phyloP scores from a whole-genome alignment of 2,113 vertebrate species.

The Ochotona curzoniae region DNA sequence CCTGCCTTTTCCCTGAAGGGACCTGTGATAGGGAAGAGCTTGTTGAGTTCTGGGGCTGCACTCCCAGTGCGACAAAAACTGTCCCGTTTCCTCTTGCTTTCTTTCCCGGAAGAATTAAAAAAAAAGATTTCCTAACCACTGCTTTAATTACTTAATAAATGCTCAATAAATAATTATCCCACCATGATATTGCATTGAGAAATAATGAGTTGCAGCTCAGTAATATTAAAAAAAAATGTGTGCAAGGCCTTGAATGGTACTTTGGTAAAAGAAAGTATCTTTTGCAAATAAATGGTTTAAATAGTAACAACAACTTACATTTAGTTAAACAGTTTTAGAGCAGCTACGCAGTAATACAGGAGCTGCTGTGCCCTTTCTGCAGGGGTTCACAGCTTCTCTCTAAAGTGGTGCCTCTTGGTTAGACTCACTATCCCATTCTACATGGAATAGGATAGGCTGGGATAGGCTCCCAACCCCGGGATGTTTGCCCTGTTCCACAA shows the following conservation, averaged over 20 bases:
- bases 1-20: background rate
- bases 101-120: background rate
- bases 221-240: background rate
- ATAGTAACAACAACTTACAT: conserved; percentile 16
- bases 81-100: background rate
- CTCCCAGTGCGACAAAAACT: background rate
- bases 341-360: background rate
- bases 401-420: background rate
- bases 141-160: conserved; percentile 64
- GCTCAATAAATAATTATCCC: conserved; percentile 60
- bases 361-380: background rate
- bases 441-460: background rate
- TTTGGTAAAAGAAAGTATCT: conserved; percentile 22
- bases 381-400: background rate
- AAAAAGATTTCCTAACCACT: conserved; percentile 41
- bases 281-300: conserved; percentile 56
- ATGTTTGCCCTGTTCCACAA: accelerated
- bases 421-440: background rate
- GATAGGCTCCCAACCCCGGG: background rate
- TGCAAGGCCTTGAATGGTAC: background rate
- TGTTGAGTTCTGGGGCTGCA: background rate
- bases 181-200: background rate
- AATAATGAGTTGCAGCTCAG: conserved; percentile 37
- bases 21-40: background rate
- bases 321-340: conserved; percentile 50